Percentiles rank a stretch among this genome's conserved stretches.
These are phyloP conservation scores for Micronycteris hirsuta DNA, from an alignment of 2,113 vertebrate species.

Conservation along the genomic window DNA sequence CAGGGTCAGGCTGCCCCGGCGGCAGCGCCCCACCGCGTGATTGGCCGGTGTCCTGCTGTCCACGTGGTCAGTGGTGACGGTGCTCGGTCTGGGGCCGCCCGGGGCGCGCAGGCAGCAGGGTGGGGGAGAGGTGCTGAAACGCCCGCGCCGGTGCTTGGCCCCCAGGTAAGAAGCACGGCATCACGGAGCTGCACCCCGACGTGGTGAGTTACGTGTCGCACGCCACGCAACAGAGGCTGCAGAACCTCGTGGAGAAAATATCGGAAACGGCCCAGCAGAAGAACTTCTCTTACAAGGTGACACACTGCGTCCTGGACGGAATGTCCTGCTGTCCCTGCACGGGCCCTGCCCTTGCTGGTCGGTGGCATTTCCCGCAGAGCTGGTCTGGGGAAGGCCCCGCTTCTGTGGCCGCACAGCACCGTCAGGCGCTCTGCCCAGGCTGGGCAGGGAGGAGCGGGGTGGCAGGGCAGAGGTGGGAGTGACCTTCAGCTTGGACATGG, in stretches of 20 bases:
- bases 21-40: not conserved
- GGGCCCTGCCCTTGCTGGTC: too few relatives aligned
- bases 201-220: constrained; percentile 92
- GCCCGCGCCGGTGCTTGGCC: not conserved
- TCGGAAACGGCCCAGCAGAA: constrained; percentile 93
- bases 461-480: fast-evolving
- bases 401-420: not conserved
- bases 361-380: too few relatives aligned
- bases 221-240: constrained; percentile 90
- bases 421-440: fast-evolving
- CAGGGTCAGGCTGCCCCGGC: fast-evolving
- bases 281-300: constrained; percentile 91
- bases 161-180: constrained; percentile 90
- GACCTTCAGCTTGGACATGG: not conserved
- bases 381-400: not conserved
- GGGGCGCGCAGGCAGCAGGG: too few relatives aligned
- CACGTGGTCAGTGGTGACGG: fast-evolving
- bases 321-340: not conserved
- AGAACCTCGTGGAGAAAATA: constrained; percentile 92
- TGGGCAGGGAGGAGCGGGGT: not conserved
- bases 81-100: not conserved
- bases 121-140: fast-evolving
- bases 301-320: not conserved
- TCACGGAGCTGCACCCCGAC: constrained; percentile 92
- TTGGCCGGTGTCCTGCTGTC: fast-evolving